Evolutionary conservation across 2,888 invertebrate genomes (phyloP), one percentile per base, ranked within the genome.

Genomic region (Crematogaster levior): DNA sequence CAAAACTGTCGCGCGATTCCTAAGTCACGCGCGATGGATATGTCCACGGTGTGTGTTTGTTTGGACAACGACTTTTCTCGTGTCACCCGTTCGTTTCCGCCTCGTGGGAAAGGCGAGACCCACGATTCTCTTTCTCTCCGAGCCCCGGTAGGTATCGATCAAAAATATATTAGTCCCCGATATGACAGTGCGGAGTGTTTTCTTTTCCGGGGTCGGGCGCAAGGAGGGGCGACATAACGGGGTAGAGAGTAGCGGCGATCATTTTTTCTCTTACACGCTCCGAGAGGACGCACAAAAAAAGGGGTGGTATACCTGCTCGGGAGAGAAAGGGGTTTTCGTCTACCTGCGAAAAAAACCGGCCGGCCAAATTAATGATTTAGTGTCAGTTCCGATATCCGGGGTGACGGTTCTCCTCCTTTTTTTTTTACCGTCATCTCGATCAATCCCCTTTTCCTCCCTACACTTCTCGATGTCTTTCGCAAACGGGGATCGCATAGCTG

Each of bases 121-220:
- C 91, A 89, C 85, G 89, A 90, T 90, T 91, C 92, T 89, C 74
- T 91, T 91, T 65, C 34, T 40, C 66, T 61, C 24, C 88, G 88
- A 75, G 61, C 74, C 72, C 82, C 24, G 74, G 18, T 88, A 80
- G 86, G 91, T 92, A 94, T 93, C 93, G 94, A 94, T 94, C 93
- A 94, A 94, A 94, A 94, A 94, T 94, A 94, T 94, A 94, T 94
- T 94, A 94, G 94, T 93, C 89, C 90, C 91, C 93, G 91, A 93
- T 94, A 93, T 94, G 94, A 94, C 94, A 94, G 92, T 92, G 93
- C 93, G 92, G 93, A 94, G 94, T 94, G 93, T 94, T 94, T 93
- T 93, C 90, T 89, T 89, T 92, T 83, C 58, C 81, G 86, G 82
- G 85, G 83, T 70, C 81, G 77, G 21, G 21, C 53, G 48, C 21